phyloP scores from a whole-genome alignment of 2,888 invertebrate species.

The Nomada lathburiana region DNA sequence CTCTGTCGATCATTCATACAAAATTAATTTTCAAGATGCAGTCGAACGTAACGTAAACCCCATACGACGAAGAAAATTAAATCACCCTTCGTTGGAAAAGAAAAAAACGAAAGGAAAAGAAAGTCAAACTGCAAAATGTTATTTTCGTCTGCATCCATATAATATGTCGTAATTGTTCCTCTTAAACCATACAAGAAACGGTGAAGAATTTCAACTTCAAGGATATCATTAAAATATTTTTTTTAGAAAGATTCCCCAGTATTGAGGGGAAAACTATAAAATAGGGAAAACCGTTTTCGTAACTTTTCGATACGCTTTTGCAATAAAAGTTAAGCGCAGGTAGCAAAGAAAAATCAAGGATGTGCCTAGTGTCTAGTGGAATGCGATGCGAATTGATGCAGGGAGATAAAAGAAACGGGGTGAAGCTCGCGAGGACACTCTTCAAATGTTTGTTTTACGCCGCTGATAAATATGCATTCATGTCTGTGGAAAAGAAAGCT shows the following conservation, averaged over 20 bases:
- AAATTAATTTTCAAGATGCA: slow-evolving; percentile 16
- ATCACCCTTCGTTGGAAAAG: background rate
- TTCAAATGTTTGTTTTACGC: slow-evolving; percentile 45
- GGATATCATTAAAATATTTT: too few relatives aligned
- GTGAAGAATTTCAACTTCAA: too few relatives aligned
- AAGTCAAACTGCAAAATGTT: background rate
- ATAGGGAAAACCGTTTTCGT: too few relatives aligned
- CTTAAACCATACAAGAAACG: background rate
- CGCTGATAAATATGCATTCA: slow-evolving; percentile 61
- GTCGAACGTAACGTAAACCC: slow-evolving; percentile 21
- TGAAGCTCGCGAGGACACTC: slow-evolving; percentile 10
- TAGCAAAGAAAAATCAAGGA: slow-evolving; percentile 1
- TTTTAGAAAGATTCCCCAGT: too few relatives aligned
- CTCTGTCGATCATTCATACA: slow-evolving; percentile 48
- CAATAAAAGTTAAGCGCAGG: background rate
- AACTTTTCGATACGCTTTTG: background rate
- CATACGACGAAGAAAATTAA: too few relatives aligned
- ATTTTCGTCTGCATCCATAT: slow-evolving; percentile 8
- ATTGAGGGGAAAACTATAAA: too few relatives aligned
- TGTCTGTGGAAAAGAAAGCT: slow-evolving; percentile 14
- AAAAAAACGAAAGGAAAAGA: too few relatives aligned
- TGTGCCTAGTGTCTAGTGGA: slow-evolving; percentile 14
- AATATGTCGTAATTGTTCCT: background rate
- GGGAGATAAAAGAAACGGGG: slow-evolving; percentile 4
- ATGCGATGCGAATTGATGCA: slow-evolving; percentile 46